Evolutionary conservation across 2,797 vertebrate genomes (phyloP).

Genomic region (Argentina silus): DNA sequence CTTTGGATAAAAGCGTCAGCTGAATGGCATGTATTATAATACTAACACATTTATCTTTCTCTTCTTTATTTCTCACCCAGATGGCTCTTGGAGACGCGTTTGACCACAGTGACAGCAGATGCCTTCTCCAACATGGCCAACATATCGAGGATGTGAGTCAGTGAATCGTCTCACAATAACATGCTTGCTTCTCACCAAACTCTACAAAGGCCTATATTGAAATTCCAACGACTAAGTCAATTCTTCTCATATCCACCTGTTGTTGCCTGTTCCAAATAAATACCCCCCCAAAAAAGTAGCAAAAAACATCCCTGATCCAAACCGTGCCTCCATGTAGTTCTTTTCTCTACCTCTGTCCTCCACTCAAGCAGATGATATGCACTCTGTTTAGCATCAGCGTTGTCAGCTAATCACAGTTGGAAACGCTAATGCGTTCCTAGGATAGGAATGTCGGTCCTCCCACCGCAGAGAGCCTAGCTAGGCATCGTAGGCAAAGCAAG

Average conservation of each 20-base stretch:
- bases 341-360: constrained; percentile 25
- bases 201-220: background rate
- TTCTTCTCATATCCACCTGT: background rate
- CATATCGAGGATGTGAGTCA: constrained; percentile 97
- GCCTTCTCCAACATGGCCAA: constrained; percentile 89
- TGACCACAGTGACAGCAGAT: constrained; percentile 80
- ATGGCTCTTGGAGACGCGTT: constrained; percentile 88
- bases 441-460: constrained; percentile 58
- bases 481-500: constrained; percentile 23
- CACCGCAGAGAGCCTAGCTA: constrained; percentile 55
- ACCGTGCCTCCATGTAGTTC: no score
- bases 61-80: constrained; percentile 69
- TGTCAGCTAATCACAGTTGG: constrained; percentile 64
- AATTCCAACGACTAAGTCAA: background rate
- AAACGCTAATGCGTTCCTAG: constrained; percentile 61
- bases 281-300: background rate
- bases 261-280: background rate
- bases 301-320: background rate
- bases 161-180: constrained; percentile 57
- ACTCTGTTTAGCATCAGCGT: constrained; percentile 63
- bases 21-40: no score
- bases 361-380: constrained; percentile 50
- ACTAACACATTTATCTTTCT: background rate
- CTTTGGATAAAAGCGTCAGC: no score
- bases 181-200: background rate